Evolutionary conservation across 2,797 vertebrate genomes (phyloP), one percentile per base, ranked within the genome.

Genomic region (Graptemys geographica): DNA sequence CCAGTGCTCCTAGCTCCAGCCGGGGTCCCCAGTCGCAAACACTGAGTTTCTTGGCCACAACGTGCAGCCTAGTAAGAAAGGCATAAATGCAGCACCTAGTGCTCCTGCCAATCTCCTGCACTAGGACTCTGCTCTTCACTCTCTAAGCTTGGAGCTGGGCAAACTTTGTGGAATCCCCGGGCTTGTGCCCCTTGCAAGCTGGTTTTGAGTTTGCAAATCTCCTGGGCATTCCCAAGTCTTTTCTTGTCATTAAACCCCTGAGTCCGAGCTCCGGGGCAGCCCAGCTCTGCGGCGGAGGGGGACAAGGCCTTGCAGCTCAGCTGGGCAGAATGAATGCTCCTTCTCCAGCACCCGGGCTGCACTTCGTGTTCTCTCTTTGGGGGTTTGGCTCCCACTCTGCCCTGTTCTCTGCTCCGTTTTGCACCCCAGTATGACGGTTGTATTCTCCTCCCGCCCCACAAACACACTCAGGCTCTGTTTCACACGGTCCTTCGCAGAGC

Each of bases 271-370:
- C 2, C 2, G 1, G 49, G 80, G 89, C 79, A 83, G 76, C 83
- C 69, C 57, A 16, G 2, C 8, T 28, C 65, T 74, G 55, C 15
- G 86, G 21, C 18, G 55, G 85, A 49, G 28, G 19, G 6, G 86
- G 15, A 55, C 33, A 44, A 51, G 19, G 51, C 9, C 41, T 44
- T 44, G 44, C 44, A 44, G 44, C 9, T 47, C 0, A 0, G 2
- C 37, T 78, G 37, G 65, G 49, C 41, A 31, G 6, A 49, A 0
- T 16, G 83, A 88, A 78, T 37, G 79, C 6, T 1, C 69, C 0
- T 3, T 56, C 76, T 27, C 51, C 4, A 0, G 16, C 28, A 7
- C 6, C 0, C 0, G 57, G 62, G n/a, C 33, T n/a, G 44, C 31
- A 5, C 52, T 57, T 37, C 8, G 31, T 10, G 2, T 4, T 0